Conservation (phyloP, 2,797 vertebrate genomes). For the Anguilla obscura region DNA sequence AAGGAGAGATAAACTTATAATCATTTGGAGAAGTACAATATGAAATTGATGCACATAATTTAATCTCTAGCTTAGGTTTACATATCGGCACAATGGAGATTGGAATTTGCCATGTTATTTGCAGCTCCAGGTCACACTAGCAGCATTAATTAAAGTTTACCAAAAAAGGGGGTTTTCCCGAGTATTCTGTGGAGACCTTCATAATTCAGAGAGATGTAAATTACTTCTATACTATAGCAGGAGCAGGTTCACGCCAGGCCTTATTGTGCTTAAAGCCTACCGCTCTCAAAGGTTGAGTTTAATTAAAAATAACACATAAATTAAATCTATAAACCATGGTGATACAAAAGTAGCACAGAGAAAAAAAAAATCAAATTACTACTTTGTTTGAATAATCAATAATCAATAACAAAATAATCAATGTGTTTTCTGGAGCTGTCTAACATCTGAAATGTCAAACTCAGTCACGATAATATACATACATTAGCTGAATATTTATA, state of each 20-base stretch:
- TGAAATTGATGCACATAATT: neutral
- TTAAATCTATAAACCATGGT: neutral
- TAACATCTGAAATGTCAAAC: neutral
- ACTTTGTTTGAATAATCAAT: neutral
- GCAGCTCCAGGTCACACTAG: neutral
- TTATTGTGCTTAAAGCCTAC: neutral
- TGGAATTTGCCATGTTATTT: neutral
- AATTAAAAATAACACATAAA: neutral
- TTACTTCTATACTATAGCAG: neutral
- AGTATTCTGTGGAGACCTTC: neutral
- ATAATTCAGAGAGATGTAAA: neutral
- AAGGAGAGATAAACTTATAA: neutral
- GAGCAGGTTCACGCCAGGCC: neutral
- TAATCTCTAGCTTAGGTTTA: neutral
- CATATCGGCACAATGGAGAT: neutral
- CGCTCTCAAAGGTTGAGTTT: neutral
- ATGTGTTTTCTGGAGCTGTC: neutral
- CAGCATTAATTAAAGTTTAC: neutral
- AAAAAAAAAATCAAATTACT: slow-evolving; percentile 10
- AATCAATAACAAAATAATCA: too few species aligned
- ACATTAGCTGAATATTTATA: neutral
- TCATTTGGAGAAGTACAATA: too few species aligned
- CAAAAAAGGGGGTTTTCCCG: neutral
- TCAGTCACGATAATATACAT: neutral
- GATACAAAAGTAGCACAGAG: neutral